These are phyloP conservation scores for Sanderia malayensis DNA, from an alignment of 30 jellyfish, hydroid and myxozoan genomes.

Conservation along the genomic window DNA sequence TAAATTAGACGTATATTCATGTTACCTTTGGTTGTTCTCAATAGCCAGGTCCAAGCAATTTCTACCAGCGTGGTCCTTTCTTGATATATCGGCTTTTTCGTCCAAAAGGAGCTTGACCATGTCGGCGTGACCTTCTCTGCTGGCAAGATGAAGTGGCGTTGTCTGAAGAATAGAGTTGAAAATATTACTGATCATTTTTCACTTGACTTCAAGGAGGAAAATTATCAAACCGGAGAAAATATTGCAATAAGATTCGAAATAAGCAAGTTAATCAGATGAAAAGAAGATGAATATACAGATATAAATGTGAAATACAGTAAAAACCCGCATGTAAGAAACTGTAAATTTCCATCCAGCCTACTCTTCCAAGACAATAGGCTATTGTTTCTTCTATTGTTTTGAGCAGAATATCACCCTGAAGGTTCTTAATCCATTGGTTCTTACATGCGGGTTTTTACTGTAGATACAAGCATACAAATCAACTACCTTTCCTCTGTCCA, in stretches of 20 bases:
- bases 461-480: no score
- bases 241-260: not conserved
- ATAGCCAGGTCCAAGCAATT: slow-evolving; percentile 95
- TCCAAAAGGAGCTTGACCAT: slow-evolving; percentile 80
- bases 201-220: not conserved
- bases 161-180: no score
- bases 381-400: no score
- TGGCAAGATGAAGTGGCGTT: slow-evolving; percentile 93
- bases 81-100: slow-evolving; percentile 86
- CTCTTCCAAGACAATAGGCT: no score
- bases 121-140: slow-evolving; percentile 97
- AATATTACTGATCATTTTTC: no score
- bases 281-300: not conserved
- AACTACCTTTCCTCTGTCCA: slow-evolving; percentile 93
- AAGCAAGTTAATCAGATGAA: not conserved
- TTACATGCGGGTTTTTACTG: no score
- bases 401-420: no score
- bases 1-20: no score
- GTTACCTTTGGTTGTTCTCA: slow-evolving; percentile 87
- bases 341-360: no score
- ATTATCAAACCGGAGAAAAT: not conserved
- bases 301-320: no score
- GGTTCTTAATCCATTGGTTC: no score
- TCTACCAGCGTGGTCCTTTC: slow-evolving; percentile 92
- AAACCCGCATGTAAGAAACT: no score